Percentiles rank a stretch among this genome's conserved stretches.
These are phyloP conservation scores for Coboldia fuscipes DNA, from an alignment of 1,140 invertebrate genomes.

Conservation along the genomic window DNA sequence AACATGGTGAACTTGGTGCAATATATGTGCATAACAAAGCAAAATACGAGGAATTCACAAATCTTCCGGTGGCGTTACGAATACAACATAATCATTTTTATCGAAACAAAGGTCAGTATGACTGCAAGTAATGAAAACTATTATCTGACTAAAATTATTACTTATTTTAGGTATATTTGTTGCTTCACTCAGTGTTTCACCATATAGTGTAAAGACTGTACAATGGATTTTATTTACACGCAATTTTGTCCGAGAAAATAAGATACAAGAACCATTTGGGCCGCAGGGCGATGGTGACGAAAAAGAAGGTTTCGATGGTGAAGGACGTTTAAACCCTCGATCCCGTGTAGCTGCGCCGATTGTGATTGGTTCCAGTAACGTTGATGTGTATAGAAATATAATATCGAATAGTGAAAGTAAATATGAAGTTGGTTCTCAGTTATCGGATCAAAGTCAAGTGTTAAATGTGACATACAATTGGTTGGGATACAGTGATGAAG, in stretches of 20 bases:
- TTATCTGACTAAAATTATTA: too few relatives aligned
- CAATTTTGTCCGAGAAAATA: slow-evolving; percentile 75
- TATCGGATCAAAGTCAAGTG: slow-evolving; percentile 81
- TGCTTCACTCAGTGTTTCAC: slow-evolving; percentile 64
- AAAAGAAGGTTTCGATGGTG: slow-evolving; percentile 23
- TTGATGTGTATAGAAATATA: slow-evolving; percentile 76
- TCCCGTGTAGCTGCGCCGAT: slow-evolving; percentile 76
- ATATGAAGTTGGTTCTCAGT: slow-evolving; percentile 88
- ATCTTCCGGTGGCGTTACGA: slow-evolving; percentile 39
- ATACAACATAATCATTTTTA: slow-evolving; percentile 81
- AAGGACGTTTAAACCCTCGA: slow-evolving; percentile 45
- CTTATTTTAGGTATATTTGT: slow-evolving; percentile 79
- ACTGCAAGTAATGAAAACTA: too few relatives aligned
- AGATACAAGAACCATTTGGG: slow-evolving; percentile 69
- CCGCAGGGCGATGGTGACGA: slow-evolving; percentile 33
- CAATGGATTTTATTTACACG: slow-evolving; percentile 71
- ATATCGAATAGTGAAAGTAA: slow-evolving; percentile 74
- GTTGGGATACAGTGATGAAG: slow-evolving; percentile 61
- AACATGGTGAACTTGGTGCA: slow-evolving; percentile 56
- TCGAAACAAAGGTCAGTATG: slow-evolving; percentile 46
- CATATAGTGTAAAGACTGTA: slow-evolving; percentile 43
- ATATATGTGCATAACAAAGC: slow-evolving; percentile 72
- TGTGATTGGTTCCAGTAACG: slow-evolving; percentile 76
- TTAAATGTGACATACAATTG: slow-evolving; percentile 91
- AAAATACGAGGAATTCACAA: slow-evolving; percentile 50